Conservation (phyloP, 2,113 vertebrate genomes). For the Smithornis capensis region DNA sequence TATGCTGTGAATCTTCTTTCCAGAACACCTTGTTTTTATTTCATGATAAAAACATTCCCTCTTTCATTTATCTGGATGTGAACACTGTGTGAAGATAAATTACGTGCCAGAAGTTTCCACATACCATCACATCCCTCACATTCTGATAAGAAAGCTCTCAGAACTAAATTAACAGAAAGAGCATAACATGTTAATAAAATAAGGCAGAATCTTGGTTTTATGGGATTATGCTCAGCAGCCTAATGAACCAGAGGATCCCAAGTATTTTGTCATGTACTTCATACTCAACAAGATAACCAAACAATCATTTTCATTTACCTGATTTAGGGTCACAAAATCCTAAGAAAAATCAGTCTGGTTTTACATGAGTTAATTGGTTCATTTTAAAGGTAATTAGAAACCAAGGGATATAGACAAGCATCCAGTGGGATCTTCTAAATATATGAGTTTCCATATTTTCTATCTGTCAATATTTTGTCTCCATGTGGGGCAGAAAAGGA, state of each 20-base stretch:
- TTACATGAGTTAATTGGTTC: neutral
- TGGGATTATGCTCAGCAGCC: neutral
- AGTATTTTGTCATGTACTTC: neutral
- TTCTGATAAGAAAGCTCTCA: neutral
- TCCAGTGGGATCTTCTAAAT: neutral
- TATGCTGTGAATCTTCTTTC: neutral
- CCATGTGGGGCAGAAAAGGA: neutral
- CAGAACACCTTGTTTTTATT: neutral
- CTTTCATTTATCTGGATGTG: neutral
- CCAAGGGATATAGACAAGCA: neutral
- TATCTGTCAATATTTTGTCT: neutral
- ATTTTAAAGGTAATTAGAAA: neutral
- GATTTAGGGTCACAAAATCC: neutral
- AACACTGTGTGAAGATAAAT: neutral
- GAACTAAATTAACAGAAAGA: neutral
- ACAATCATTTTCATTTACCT: neutral
- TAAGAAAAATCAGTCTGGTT: neutral
- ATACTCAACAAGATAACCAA: neutral
- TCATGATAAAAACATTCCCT: neutral
- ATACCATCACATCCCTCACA: accelerated
- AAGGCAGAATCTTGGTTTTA: neutral
- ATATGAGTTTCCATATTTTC: neutral
- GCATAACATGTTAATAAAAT: neutral
- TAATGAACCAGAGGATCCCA: neutral
- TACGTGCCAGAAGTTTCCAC: neutral